phyloP scores from a whole-genome alignment of 2,888 invertebrate species.

The Eupsilia transversa region DNA sequence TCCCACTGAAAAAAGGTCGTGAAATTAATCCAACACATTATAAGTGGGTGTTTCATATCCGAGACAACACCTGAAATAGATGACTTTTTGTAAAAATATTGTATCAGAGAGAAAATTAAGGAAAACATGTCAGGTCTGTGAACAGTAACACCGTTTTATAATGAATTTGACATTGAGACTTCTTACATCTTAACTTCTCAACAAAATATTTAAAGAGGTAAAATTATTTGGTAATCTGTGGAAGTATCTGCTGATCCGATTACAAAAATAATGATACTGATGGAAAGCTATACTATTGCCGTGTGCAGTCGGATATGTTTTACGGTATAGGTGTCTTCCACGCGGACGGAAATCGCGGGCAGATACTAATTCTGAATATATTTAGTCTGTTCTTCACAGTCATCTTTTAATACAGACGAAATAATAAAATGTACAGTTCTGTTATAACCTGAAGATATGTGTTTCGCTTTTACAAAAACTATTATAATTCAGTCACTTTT shows the following conservation, averaged over 20 bases:
- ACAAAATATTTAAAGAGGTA: neutral
- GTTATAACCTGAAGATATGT: neutral
- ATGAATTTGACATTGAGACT: neutral
- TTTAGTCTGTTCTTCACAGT: neutral
- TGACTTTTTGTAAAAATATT: neutral
- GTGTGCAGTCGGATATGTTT: neutral
- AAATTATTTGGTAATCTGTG: neutral
- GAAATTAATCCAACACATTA: neutral
- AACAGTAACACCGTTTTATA: neutral
- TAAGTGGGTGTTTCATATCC: slow-evolving; percentile 16
- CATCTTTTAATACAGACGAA: neutral
- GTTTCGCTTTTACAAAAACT: neutral
- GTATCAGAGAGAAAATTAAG: neutral
- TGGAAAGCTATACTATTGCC: neutral
- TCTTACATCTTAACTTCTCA: neutral
- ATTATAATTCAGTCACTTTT: neutral
- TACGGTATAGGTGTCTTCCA: neutral
- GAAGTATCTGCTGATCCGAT: neutral
- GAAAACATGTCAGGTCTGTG: too few relatives aligned
- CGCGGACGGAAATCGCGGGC: neutral
- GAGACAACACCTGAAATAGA: neutral
- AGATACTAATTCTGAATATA: neutral
- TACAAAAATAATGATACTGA: neutral
- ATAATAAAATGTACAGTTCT: neutral
- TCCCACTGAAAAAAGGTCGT: neutral